Base-by-base conservation (phyloP, 2,113 vertebrate species). In the Mobula birostris region DNA sequence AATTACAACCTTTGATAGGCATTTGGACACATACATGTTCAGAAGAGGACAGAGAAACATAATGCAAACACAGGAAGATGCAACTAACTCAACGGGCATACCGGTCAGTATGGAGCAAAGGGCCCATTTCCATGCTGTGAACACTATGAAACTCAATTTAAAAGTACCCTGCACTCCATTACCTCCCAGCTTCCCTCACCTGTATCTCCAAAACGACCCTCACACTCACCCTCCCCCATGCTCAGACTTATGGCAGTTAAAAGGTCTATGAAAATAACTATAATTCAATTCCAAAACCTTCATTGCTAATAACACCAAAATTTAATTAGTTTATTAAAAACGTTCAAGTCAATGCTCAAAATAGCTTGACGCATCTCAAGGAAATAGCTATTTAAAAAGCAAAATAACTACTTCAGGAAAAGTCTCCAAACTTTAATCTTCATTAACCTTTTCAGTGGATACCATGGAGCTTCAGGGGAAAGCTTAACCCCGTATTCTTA, bases 401-500 rank as follows among this genome's bases (percentile, higher is more conserved):
- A 58, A 27, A 61, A n/a, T 88, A 61, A 58, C 58, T 29, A 88
- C 27, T 88, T 63, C 36, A 19, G 32, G 36, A 40, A 32, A 5
- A 80, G n/a, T 80, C 15, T 40, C 32, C 79, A 80, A 21, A 40
- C 15, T 80, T 80, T 80, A 36, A 40, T 1, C 79, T 17, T 80
- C 36, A 17, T 40, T 15, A 15, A 2, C 15, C 32, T 5, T 4
- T 40, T 80, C 32, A 19, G 36, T 21, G 79, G 11, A 48, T 80
- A 80, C 32, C 79, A 96, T 95, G 48, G 87, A 48, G 63, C 24
- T 5, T 87, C 21, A 2, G 95, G 95, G 36, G 32, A 17, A 80
- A 80, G 32, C 36, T 77, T 77, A 77, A 77, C 74, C 7, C 74
- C 74, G 27, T 1, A 77, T 77, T 8, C 24, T 77, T 5, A 27